phyloP scores from a whole-genome alignment of 2,888 invertebrate species.

The Baronia brevicornis region DNA sequence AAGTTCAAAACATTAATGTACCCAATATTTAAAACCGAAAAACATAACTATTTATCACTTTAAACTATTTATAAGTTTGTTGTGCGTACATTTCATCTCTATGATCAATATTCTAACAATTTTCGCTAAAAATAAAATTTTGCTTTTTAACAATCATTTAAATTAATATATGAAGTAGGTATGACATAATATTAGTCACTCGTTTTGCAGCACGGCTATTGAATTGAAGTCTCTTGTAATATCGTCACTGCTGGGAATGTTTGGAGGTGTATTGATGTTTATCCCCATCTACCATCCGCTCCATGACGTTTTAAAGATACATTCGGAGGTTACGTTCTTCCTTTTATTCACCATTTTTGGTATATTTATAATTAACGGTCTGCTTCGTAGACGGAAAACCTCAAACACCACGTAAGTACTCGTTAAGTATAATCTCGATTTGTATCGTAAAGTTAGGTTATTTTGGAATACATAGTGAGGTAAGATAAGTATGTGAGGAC shows the following conservation, averaged over 20 bases:
- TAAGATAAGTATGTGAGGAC: no score
- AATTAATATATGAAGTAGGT: neutral
- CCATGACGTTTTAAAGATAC: constrained; percentile 80
- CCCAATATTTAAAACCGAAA: no score
- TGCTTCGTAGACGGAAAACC: constrained; percentile 60
- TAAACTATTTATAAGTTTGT: no score
- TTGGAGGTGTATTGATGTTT: constrained; percentile 83
- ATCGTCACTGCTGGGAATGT: constrained; percentile 80
- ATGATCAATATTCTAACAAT: no score
- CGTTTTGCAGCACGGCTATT: constrained; percentile 28
- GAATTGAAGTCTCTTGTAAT: constrained; percentile 65
- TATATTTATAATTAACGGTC: constrained; percentile 76
- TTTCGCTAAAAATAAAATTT: neutral
- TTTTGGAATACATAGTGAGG: no score
- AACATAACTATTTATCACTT: no score
- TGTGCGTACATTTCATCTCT: no score
- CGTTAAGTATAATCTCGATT: no score
- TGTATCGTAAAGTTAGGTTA: no score
- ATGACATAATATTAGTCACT: neutral
- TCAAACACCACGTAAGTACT: constrained; percentile 36
- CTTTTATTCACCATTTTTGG: constrained; percentile 77
- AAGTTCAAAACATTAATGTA: no score
- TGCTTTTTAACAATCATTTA: neutral
- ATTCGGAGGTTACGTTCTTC: constrained; percentile 83
- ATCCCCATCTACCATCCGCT: constrained; percentile 84